phyloP scores from a whole-genome alignment of 2,888 invertebrate genomes.

The Drosophila phalerata region DNA sequence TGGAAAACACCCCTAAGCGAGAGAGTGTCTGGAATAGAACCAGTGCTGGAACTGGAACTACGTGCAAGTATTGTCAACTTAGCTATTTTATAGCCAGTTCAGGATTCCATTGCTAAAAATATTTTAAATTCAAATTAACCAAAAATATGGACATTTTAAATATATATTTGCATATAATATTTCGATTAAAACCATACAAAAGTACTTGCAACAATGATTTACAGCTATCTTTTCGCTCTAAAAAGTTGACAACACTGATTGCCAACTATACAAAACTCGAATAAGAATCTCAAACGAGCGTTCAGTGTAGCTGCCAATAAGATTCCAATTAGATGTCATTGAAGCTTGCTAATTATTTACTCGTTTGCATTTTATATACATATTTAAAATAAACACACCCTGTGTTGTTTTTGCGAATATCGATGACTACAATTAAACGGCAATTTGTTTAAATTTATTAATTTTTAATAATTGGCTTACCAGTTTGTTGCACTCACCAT shows the following conservation, averaged over 20 bases:
- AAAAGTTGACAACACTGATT: slow-evolving; percentile 9
- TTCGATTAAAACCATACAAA: too few relatives aligned
- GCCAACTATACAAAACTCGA: slow-evolving; percentile 44
- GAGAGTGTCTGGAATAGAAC: slow-evolving; percentile 5
- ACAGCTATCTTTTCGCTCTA: too few relatives aligned
- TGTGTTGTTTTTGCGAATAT: slow-evolving; percentile 1
- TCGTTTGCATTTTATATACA: background rate
- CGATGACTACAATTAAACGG: slow-evolving; percentile 37
- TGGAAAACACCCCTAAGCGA: slow-evolving; percentile 59
- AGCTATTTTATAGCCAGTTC: too few relatives aligned
- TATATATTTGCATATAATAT: too few relatives aligned
- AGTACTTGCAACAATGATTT: too few relatives aligned
- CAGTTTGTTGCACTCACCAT: slow-evolving; percentile 43
- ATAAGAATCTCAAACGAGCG: slow-evolving; percentile 11
- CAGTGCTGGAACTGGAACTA: slow-evolving; percentile 22
- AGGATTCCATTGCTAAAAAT: too few relatives aligned
- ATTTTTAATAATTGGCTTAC: slow-evolving; percentile 34
- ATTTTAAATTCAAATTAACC: too few relatives aligned
- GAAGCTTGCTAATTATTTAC: slow-evolving; percentile 17
- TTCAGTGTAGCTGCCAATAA: background rate
- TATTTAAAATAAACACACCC: slow-evolving; percentile 6
- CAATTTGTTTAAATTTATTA: slow-evolving; percentile 52
- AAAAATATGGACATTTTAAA: too few relatives aligned
- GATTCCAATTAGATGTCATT: background rate
- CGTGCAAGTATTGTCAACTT: background rate